A percentile compares a stretch with the other conserved stretches of the same genome.
These are phyloP conservation scores for Centropristis striata DNA, from an alignment of 2,113 vertebrate species.

Conservation along the genomic window DNA sequence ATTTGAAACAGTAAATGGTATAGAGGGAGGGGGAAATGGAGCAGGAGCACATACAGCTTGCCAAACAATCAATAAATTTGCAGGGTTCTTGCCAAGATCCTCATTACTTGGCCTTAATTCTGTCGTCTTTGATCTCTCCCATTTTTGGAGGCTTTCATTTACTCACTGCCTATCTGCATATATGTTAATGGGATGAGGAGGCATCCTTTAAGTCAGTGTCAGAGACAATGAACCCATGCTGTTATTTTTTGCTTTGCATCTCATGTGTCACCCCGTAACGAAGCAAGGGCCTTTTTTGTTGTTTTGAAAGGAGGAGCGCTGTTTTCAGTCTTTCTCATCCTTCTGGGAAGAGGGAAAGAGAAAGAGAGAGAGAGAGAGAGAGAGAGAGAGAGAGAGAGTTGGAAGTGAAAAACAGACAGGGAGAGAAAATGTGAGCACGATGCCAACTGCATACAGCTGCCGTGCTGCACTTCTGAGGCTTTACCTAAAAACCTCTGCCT, in stretches of 20 bases:
- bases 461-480: constrained; percentile 69
- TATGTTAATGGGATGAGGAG: constrained; percentile 74
- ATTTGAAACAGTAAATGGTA: constrained; percentile 73
- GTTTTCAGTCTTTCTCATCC: constrained; percentile 24
- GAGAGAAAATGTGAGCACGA: constrained; percentile 42
- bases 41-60: constrained; percentile 70
- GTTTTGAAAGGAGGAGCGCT: constrained; percentile 41
- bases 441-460: constrained; percentile 75
- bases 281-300: constrained; percentile 52
- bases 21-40: constrained; percentile 62
- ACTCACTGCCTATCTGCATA: constrained; percentile 75
- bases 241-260: constrained; percentile 46
- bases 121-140: constrained; percentile 79
- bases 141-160: constrained; percentile 75
- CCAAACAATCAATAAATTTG: constrained; percentile 86
- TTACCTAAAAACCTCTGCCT: constrained; percentile 72
- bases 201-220: constrained; percentile 72
- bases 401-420: constrained; percentile 41
- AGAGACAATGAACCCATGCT: constrained; percentile 59
- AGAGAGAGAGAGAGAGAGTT: constrained; percentile 25
- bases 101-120: constrained; percentile 83
- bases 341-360: constrained; percentile 11
- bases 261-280: constrained; percentile 50
- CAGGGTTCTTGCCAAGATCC: constrained; percentile 81
- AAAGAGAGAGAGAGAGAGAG: constrained; percentile 14